Base-by-base conservation (phyloP, 1,140 invertebrate genomes). In the Aphis gossypii region DNA sequence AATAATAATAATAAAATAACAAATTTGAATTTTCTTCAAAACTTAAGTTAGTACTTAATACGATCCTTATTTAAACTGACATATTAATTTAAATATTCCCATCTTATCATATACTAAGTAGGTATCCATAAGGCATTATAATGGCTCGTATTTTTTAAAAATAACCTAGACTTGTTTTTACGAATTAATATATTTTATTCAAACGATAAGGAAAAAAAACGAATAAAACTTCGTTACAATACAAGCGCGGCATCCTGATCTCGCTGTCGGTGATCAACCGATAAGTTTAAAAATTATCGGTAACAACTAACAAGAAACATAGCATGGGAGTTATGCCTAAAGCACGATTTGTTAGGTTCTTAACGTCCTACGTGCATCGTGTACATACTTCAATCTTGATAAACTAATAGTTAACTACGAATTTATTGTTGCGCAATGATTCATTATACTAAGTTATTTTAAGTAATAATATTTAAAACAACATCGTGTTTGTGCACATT, bases 381-480 rank as follows among this genome's bases (percentile, higher is more conserved):
- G 51, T 56, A 38, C 38, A 56, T 25, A 46, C 20, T 91, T 82
- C 56, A n/a, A 91, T 91, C 90, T 91, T 91, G 90, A 91, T 91
- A 91, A 91, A 41, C 88, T 89, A 76, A 91, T 76, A 82, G 90
- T 91, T 91, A 91, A 91, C 90, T 91, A 91, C 30, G 56, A 46
- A 91, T 91, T 91, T 91, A 91, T 91, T 91, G 90, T 91, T 46
- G 68, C 25, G 8, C 88, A 38, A 56, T 89, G 35, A 56, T 56
- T 89, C 88, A 89, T 56, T 89, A 89, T 56, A 56, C 21, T 25
- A 18, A 89, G 88, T 56, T 89, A 89, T 89, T 89, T 89, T 23
- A 21, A 89, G 51, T 56, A 88, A 56, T 89, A 89, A 41, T 89
- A 56, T 89, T 89, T 89, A 89, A 56, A 89, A 56, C n/a, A 88